phyloP scores from a whole-genome alignment of 2,113 vertebrate genomes.

The Bombycilla garrulus region DNA sequence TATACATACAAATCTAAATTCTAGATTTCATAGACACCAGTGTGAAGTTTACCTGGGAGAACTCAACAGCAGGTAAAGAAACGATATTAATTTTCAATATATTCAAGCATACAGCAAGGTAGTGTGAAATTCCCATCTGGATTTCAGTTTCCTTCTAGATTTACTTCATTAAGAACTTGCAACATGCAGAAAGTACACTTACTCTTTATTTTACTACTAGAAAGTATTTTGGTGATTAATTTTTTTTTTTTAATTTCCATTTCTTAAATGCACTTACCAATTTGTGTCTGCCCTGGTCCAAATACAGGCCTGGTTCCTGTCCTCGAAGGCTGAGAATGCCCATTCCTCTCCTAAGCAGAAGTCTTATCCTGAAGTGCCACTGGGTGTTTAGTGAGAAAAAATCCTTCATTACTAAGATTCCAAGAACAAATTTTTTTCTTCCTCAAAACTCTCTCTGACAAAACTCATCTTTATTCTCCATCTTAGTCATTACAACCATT shows the following conservation, averaged over 20 bases:
- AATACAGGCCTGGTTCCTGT: background rate
- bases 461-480: background rate
- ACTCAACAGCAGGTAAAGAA: background rate
- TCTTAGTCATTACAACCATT: background rate
- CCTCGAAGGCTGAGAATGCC: background rate
- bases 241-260: background rate
- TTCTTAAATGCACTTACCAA: background rate
- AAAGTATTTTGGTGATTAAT: background rate
- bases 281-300: background rate
- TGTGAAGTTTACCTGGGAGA: background rate
- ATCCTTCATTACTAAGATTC: background rate
- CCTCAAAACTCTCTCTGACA: background rate
- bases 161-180: background rate
- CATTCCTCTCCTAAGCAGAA: background rate
- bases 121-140: background rate
- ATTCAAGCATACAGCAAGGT: background rate
- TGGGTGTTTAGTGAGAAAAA: background rate
- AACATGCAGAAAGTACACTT: background rate
- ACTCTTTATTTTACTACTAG: background rate
- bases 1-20: background rate
- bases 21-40: background rate
- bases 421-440: background rate
- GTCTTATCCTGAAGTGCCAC: background rate
- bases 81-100: background rate
- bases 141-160: background rate